Conservation (phyloP, 2,113 vertebrate genomes). For the Eretmochelys imbricata region DNA sequence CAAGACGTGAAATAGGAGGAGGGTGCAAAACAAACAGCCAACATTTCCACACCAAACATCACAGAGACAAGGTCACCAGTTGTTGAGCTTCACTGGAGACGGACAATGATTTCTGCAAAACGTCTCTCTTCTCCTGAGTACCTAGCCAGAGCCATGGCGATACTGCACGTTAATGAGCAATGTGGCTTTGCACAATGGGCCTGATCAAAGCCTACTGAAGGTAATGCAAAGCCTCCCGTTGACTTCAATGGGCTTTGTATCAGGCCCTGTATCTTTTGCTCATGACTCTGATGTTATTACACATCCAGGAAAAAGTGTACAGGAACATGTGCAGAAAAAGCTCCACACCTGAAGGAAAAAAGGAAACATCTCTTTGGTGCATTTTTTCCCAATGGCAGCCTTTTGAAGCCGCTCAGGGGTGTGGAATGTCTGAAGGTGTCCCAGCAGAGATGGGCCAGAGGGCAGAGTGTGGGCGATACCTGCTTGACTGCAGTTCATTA, state of each 20-base stretch:
- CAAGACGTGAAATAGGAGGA: neutral
- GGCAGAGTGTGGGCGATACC: neutral
- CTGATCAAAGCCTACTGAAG: neutral
- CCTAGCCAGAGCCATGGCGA: neutral
- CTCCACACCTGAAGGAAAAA: neutral
- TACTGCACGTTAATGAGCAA: neutral
- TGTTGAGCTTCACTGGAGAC: neutral
- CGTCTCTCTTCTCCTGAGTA: no score
- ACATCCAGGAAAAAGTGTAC: neutral
- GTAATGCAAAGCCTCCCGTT: neutral
- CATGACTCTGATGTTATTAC: neutral
- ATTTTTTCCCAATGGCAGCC: neutral
- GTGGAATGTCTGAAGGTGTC: neutral
- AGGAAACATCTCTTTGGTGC: neutral
- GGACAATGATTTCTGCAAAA: neutral
- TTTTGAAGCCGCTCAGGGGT: neutral
- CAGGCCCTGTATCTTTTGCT: neutral
- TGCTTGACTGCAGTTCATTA: neutral
- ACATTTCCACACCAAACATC: neutral
- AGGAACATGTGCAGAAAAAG: neutral
- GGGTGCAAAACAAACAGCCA: neutral
- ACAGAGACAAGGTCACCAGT: neutral
- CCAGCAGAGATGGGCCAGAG: neutral
- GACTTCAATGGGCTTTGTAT: neutral
- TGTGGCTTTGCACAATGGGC: neutral